These are phyloP conservation scores for Desoria tigrina DNA, from an alignment of 2,888 invertebrate species.

Conservation along the genomic window DNA sequence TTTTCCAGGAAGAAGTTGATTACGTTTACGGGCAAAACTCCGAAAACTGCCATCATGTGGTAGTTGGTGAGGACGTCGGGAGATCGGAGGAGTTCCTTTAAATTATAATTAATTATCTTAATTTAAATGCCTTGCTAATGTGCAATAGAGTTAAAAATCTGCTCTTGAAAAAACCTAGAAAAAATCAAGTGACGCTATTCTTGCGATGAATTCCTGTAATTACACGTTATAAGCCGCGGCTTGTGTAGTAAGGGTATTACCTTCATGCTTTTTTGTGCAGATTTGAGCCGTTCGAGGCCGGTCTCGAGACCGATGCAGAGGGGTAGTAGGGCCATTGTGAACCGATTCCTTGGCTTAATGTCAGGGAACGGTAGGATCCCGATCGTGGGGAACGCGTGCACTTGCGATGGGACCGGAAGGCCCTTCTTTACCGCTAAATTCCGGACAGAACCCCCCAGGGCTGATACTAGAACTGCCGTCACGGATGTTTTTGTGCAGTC, in stretches of 20 bases:
- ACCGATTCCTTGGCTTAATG: slow-evolving; percentile 47
- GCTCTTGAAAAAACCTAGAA: too few species aligned
- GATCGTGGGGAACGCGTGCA: slow-evolving; percentile 46
- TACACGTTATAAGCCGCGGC: too few species aligned
- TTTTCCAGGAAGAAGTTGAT: slow-evolving; percentile 43
- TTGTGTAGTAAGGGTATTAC: too few species aligned
- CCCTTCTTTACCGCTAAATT: slow-evolving; percentile 46
- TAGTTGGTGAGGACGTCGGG: slow-evolving; percentile 47
- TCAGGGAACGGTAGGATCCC: slow-evolving; percentile 50
- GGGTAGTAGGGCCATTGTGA: slow-evolving; percentile 45
- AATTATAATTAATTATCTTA: too few species aligned
- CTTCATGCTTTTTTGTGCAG: slow-evolving; percentile 39
- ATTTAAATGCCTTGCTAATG: too few species aligned
- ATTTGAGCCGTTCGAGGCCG: slow-evolving; percentile 41
- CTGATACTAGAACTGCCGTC: slow-evolving; percentile 43
- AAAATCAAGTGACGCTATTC: too few species aligned
- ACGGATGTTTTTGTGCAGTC: slow-evolving; percentile 46
- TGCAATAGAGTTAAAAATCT: too few species aligned
- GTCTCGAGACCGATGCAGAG: slow-evolving; percentile 41
- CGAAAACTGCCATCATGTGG: slow-evolving; percentile 42
- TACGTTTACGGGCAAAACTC: slow-evolving; percentile 41
- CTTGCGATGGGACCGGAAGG: slow-evolving; percentile 37
- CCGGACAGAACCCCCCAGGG: slow-evolving; percentile 42
- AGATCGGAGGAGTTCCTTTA: slow-evolving; percentile 34
- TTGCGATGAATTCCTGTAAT: too few species aligned